Evolutionary conservation across 1,140 invertebrate genomes (phyloP).

Genomic region (Drosophila parabipectinata): DNA sequence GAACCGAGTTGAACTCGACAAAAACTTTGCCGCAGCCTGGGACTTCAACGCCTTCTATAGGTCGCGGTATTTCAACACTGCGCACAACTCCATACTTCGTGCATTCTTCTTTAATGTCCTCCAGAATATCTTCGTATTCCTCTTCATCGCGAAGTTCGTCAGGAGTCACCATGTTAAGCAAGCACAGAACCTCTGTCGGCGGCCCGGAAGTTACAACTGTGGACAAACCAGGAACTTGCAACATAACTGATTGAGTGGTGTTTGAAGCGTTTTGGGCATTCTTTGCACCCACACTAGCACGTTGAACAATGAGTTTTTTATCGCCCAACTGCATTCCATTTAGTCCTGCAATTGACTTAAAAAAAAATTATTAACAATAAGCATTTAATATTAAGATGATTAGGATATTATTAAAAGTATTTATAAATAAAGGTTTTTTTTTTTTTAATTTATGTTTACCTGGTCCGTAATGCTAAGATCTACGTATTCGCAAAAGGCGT

Average conservation of each 20-base stretch:
- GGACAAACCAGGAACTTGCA: conserved; percentile 97
- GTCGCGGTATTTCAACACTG: conserved; percentile 98
- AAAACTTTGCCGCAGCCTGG: conserved; percentile 99
- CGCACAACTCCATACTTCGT: conserved; percentile 98
- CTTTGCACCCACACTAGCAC: conserved; percentile 97
- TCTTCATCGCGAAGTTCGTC: conserved; percentile 99
- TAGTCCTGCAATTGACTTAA: conserved; percentile 97
- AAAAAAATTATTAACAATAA: background rate
- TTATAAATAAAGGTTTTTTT: background rate
- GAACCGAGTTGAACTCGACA: conserved; percentile 98
- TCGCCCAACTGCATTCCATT: conserved; percentile 99
- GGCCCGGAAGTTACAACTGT: conserved; percentile 93
- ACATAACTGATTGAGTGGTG: conserved; percentile 88
- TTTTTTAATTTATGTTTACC: conserved; percentile 85
- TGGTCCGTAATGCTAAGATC: conserved; percentile 98
- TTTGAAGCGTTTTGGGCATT: conserved; percentile 90
- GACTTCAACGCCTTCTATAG: conserved; percentile 98
- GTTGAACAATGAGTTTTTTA: conserved; percentile 99
- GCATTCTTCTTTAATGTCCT: conserved; percentile 99
- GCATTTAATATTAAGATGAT: conserved; percentile 4
- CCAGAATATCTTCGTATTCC: conserved; percentile 99
- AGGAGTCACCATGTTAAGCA: conserved; percentile 99
- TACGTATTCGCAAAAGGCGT: conserved; percentile 99
- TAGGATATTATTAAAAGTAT: too few species aligned
- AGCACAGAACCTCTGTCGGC: conserved; percentile 97